phyloP scores from a whole-genome alignment of 2,888 invertebrate species.

The Melinaea menophilus region DNA sequence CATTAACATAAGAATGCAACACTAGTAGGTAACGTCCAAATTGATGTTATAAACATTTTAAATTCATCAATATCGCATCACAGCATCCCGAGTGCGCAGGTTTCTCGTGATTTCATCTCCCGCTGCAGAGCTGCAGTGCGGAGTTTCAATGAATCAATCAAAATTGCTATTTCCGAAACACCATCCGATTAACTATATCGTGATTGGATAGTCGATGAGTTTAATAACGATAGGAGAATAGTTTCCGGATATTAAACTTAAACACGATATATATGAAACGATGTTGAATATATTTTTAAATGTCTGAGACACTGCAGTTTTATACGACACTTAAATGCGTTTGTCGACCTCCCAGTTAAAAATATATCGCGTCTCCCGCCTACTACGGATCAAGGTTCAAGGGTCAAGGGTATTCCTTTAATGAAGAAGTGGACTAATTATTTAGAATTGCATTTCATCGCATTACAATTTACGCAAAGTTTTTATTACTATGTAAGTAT shows the following conservation, averaged over 20 bases:
- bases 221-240: constrained; percentile 15
- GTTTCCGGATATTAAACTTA: background rate
- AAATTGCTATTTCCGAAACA: constrained; percentile 62
- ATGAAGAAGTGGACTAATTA: constrained; percentile 10
- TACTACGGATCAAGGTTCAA: constrained; percentile 68
- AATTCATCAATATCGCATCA: background rate
- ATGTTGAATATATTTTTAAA: background rate
- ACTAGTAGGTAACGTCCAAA: constrained; percentile 8
- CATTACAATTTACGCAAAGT: background rate
- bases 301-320: constrained; percentile 20
- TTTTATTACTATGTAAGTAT: too few species aligned
- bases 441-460: background rate
- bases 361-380: constrained; percentile 56
- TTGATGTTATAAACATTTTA: constrained; percentile 19
- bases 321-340: constrained; percentile 42
- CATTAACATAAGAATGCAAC: constrained; percentile 57
- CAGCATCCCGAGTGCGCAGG: background rate
- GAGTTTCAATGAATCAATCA: constrained; percentile 52
- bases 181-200: constrained; percentile 31
- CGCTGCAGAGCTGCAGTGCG: constrained; percentile 15
- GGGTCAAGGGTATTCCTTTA: constrained; percentile 40
- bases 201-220: constrained; percentile 25
- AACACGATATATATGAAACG: background rate
- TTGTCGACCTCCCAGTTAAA: constrained; percentile 62
- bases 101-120: constrained; percentile 7